A percentile compares a stretch with the other conserved stretches of the same genome.
phyloP scores from a whole-genome alignment of 2,113 vertebrate species.

The Vireo altiloquus region DNA sequence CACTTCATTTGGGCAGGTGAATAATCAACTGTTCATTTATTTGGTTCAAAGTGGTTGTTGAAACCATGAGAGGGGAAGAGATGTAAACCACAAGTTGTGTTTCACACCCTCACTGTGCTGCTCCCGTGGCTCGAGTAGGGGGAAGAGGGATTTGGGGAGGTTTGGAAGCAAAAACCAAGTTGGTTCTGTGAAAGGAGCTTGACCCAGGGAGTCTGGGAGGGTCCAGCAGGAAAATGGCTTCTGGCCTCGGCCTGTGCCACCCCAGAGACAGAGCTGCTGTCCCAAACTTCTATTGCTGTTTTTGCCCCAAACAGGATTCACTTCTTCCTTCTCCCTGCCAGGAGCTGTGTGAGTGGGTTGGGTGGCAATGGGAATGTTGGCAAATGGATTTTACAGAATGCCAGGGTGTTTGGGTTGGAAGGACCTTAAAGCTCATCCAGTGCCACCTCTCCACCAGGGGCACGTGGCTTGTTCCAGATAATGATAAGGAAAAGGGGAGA shows the following conservation, averaged over 20 bases:
- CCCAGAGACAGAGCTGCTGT: not conserved
- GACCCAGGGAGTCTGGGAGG: not conserved
- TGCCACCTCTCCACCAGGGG: not conserved
- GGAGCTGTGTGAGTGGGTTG: not conserved
- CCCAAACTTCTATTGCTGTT: not conserved
- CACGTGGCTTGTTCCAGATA: rapidly evolving
- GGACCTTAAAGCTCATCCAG: not conserved
- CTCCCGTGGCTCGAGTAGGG: not conserved
- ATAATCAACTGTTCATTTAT: not conserved
- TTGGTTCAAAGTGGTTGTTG: not conserved
- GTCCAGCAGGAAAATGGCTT: not conserved
- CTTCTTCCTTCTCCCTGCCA: not conserved
- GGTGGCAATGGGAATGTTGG: not conserved
- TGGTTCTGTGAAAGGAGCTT: not conserved
- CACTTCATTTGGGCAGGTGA: not conserved
- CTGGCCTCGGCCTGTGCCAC: not conserved
- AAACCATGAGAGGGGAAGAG: rapidly evolving
- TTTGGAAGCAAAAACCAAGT: not conserved
- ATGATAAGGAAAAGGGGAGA: not conserved
- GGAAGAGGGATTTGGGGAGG: not conserved
- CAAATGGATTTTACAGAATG: not conserved
- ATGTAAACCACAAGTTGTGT: not conserved
- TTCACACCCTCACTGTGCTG: not conserved
- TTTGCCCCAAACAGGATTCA: not conserved
- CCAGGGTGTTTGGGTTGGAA: not conserved